These are phyloP conservation scores for Apteryx mantelli DNA, from an alignment of 2,113 vertebrate species.

Conservation along the genomic window DNA sequence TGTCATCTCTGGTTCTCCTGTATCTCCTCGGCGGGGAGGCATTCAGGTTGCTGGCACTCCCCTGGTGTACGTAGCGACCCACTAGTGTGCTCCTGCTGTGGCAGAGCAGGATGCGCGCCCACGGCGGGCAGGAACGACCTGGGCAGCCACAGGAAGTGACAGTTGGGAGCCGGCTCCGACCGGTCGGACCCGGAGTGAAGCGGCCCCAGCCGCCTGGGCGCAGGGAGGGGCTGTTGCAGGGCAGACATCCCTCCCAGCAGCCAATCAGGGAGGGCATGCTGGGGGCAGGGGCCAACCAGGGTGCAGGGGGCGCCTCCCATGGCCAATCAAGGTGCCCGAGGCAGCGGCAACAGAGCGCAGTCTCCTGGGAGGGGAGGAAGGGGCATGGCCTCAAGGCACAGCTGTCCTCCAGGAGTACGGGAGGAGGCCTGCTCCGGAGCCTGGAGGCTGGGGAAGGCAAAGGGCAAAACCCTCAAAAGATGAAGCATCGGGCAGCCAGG, in stretches of 20 bases:
- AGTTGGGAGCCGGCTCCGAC: rapidly evolving
- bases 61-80: rapidly evolving
- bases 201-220: rapidly evolving
- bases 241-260: neutral
- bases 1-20: rapidly evolving
- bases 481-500: no score
- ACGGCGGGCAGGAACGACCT: no score
- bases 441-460: neutral
- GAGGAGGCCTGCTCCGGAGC: no score
- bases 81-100: rapidly evolving
- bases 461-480: no score
- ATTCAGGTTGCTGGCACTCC: rapidly evolving
- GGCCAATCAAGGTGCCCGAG: neutral
- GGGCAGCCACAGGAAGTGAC: rapidly evolving
- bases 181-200: rapidly evolving
- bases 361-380: neutral
- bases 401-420: no score
- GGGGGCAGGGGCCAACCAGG: neutral
- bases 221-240: neutral
- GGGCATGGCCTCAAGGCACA: neutral
- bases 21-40: neutral
- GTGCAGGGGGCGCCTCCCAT: neutral
- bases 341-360: no score
- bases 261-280: neutral
- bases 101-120: rapidly evolving